Evolutionary conservation across 2,888 invertebrate species (phyloP).

Genomic region (Rambutsinella grinnellia): DNA sequence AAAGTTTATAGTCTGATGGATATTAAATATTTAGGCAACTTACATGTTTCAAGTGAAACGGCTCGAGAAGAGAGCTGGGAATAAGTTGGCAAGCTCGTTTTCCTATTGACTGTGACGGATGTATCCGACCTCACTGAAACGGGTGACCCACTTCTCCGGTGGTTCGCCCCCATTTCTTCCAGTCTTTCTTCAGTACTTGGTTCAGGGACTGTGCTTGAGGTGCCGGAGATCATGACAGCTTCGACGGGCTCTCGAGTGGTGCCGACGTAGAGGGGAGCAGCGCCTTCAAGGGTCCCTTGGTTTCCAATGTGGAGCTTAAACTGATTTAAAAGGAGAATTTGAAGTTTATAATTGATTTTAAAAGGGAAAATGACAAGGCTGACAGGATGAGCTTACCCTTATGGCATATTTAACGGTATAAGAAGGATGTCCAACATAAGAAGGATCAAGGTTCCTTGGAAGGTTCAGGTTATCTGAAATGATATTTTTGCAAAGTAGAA

Average conservation of each 20-base stretch:
- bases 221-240: slow-evolving; percentile 31
- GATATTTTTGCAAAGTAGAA: too few relatives aligned
- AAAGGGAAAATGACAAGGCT: too few relatives aligned
- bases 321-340: too few relatives aligned
- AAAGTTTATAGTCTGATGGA: not conserved
- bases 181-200: slow-evolving; percentile 21
- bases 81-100: slow-evolving; percentile 46
- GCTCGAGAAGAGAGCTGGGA: slow-evolving; percentile 35
- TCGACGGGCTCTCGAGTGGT: slow-evolving; percentile 35
- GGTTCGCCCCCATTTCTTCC: slow-evolving; percentile 7
- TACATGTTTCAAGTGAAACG: slow-evolving; percentile 38
- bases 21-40: not conserved
- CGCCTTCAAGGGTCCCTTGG: slow-evolving; percentile 41
- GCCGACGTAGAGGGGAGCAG: slow-evolving; percentile 29
- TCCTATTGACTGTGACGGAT: slow-evolving; percentile 34
- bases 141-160: slow-evolving; percentile 33
- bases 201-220: slow-evolving; percentile 24
- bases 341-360: too few relatives aligned
- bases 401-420: slow-evolving; percentile 46
- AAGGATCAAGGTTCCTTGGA: slow-evolving; percentile 28
- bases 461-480: too few relatives aligned
- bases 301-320: slow-evolving; percentile 40
- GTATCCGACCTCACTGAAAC: slow-evolving; percentile 41
- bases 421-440: slow-evolving; percentile 28
- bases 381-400: slow-evolving; percentile 33